A percentile compares a stretch with the other conserved stretches of the same genome.
Evolutionary conservation across 2,888 invertebrate genomes (phyloP).

Genomic region (Minunthozetes semirufus): DNA sequence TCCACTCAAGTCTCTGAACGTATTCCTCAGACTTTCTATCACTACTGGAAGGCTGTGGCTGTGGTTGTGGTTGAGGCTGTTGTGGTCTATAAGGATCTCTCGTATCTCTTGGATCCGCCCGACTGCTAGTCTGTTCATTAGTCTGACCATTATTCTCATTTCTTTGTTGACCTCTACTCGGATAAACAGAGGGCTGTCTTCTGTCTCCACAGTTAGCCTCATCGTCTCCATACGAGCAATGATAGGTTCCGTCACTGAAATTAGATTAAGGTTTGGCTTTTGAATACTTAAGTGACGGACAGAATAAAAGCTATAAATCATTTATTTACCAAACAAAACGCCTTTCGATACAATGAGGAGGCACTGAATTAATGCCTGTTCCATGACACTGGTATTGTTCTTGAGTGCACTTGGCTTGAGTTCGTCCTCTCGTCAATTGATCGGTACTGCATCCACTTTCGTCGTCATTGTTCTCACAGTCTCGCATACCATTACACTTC

Average conservation of each 20-base stretch:
- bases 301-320: not conserved
- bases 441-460: conserved; percentile 18
- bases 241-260: conserved; percentile 25
- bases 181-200: not conserved
- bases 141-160: not conserved
- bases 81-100: not conserved
- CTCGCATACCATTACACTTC: conserved; percentile 35
- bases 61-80: no score
- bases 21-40: conserved; percentile 28
- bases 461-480: conserved; percentile 36
- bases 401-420: not conserved
- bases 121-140: not conserved
- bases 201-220: conserved; percentile 11
- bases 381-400: conserved; percentile 34
- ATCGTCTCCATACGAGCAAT: conserved; percentile 34
- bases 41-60: not conserved
- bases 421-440: not conserved
- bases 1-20: conserved; percentile 28
- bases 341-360: conserved; percentile 30
- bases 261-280: not conserved
- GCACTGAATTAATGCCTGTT: conserved; percentile 24
- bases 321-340: conserved; percentile 21
- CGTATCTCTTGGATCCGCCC: not conserved
- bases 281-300: conserved; percentile 10
- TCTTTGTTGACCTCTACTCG: not conserved